Percentiles rank a stretch among this genome's conserved stretches.
phyloP scores from a whole-genome alignment of 2,888 invertebrate species.

The Patella caerulea region DNA sequence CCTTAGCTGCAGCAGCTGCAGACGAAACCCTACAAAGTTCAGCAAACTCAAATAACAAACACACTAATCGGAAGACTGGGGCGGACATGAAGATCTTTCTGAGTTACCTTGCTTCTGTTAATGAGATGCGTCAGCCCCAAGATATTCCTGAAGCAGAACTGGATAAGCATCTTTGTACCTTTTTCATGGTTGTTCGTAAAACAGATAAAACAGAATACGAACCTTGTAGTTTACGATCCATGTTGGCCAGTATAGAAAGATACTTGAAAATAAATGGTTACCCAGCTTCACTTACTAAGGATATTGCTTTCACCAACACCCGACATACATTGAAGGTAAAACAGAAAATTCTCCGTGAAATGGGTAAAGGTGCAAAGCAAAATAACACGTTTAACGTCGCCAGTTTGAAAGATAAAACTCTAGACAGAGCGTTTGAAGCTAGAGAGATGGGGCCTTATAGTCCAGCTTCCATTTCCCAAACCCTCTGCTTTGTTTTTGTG shows the following conservation, averaged over 20 bases:
- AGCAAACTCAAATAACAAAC: slow-evolving; percentile 43
- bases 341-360: slow-evolving; percentile 53
- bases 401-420: slow-evolving; percentile 45
- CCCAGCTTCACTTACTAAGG: slow-evolving; percentile 55
- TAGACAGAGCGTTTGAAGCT: slow-evolving; percentile 55
- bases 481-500: slow-evolving; percentile 58
- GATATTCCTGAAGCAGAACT: slow-evolving; percentile 52
- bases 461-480: slow-evolving; percentile 58
- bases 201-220: slow-evolving; percentile 63
- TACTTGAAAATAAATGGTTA: slow-evolving; percentile 55
- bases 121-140: slow-evolving; percentile 54
- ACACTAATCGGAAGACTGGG: slow-evolving; percentile 62
- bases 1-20: neutral
- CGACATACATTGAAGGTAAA: slow-evolving; percentile 56
- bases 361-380: slow-evolving; percentile 52
- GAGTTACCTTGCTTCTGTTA: slow-evolving; percentile 54
- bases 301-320: slow-evolving; percentile 53
- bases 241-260: slow-evolving; percentile 62
- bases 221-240: slow-evolving; percentile 60
- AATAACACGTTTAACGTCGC: slow-evolving; percentile 34
- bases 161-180: slow-evolving; percentile 57
- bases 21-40: neutral
- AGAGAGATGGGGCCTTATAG: slow-evolving; percentile 62
- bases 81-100: slow-evolving; percentile 61
- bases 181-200: slow-evolving; percentile 59